These are phyloP conservation scores for Anguilla rostrata DNA, from an alignment of 2,113 vertebrate genomes.

Conservation along the genomic window DNA sequence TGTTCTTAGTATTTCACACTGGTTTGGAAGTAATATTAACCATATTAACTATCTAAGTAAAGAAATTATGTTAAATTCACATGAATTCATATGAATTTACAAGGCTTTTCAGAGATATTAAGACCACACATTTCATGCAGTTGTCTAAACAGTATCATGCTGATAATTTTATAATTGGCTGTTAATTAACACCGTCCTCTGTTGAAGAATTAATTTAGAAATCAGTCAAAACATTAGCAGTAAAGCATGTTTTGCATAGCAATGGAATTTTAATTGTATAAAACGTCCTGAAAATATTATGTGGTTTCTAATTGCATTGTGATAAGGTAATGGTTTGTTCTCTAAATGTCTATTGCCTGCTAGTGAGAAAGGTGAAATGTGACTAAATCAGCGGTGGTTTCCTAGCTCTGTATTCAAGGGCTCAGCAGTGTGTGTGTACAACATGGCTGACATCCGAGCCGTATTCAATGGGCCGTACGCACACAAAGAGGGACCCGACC, in stretches of 20 bases:
- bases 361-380: background rate
- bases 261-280: background rate
- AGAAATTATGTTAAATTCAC: background rate
- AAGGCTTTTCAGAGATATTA: background rate
- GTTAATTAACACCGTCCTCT: background rate
- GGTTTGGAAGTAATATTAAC: background rate
- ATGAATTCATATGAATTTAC: background rate
- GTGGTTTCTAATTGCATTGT: background rate
- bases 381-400: constrained; percentile 15
- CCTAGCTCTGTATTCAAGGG: constrained; percentile 93
- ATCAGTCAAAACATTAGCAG: background rate
- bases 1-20: background rate
- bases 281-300: background rate
- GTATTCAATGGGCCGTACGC: constrained; percentile 94
- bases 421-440: constrained; percentile 96
- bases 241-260: background rate
- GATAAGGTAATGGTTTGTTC: background rate
- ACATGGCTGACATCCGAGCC: constrained; percentile 90
- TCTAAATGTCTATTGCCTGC: background rate
- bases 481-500: constrained; percentile 92
- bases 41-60: background rate
- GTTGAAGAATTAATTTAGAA: background rate
- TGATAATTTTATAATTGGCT: background rate
- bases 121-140: background rate
- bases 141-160: background rate